A percentile compares a stretch with the other conserved stretches of the same genome.
phyloP scores from a whole-genome alignment of 2,797 vertebrate species.

The Tinamus major region DNA sequence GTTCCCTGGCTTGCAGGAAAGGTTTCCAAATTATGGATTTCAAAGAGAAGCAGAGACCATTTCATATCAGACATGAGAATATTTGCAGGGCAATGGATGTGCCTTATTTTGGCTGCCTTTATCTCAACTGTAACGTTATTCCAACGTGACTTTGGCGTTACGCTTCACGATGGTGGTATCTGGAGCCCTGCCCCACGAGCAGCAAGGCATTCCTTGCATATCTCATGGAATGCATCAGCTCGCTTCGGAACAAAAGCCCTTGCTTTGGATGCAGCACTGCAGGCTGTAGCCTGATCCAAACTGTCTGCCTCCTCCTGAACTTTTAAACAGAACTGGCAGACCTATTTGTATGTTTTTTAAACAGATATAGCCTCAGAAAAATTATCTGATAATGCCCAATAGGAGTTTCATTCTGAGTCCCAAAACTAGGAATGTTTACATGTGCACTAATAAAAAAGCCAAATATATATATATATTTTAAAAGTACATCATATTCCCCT shows the following conservation, averaged over 20 bases:
- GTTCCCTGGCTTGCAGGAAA: background rate
- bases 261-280: conserved; percentile 51
- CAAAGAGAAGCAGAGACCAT: background rate
- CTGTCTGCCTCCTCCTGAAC: conserved; percentile 52
- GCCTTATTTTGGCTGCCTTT: background rate
- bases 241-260: conserved; percentile 69
- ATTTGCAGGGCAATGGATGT: background rate
- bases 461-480: background rate
- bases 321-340: background rate
- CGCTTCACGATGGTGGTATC: conserved; percentile 42
- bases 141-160: conserved; percentile 26
- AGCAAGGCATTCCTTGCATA: conserved; percentile 60
- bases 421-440: background rate
- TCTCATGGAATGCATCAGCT: conserved; percentile 65
- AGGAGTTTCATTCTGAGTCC: background rate
- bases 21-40: background rate
- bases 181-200: conserved; percentile 43
- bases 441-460: too few relatives aligned
- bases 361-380: conserved; percentile 11
- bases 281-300: conserved; percentile 51
- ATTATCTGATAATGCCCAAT: background rate
- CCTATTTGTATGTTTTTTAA: background rate
- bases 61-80: background rate
- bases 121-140: background rate
- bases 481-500: background rate